phyloP scores from a whole-genome alignment of 1,140 invertebrate species.

The Ostrea edulis region DNA sequence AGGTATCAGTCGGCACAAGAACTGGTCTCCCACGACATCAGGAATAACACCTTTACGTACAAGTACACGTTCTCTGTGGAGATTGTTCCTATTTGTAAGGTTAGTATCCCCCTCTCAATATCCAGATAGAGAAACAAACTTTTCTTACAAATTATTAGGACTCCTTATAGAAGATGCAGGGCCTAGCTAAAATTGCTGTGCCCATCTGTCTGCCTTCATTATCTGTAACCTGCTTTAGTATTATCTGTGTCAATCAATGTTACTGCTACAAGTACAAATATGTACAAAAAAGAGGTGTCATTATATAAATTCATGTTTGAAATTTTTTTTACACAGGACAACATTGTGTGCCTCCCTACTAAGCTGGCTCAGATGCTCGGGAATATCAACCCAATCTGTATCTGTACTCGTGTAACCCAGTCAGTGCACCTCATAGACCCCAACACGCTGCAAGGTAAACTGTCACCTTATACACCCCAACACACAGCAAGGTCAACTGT shows the following conservation, averaged over 20 bases:
- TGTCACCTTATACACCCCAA: not conserved
- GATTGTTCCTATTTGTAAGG: conserved; percentile 97
- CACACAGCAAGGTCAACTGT: not conserved
- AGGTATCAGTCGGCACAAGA: conserved; percentile 95
- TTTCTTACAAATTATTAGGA: no score
- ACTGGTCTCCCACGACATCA: conserved; percentile 97
- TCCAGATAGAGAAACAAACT: no score
- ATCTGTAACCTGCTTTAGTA: no score
- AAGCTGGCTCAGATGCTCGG: conserved; percentile 93
- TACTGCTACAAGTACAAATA: not conserved
- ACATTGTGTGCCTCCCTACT: conserved; percentile 91
- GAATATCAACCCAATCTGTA: conserved; percentile 94
- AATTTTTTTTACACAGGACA: conserved; percentile 83
- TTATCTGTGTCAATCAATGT: no score
- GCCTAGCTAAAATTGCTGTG: no score
- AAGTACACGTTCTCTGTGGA: conserved; percentile 92
- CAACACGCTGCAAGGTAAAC: conserved; percentile 90
- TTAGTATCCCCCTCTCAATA: conserved; percentile 58
- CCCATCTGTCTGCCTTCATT: no score
- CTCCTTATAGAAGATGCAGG: no score
- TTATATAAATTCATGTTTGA: not conserved
- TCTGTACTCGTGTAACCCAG: conserved; percentile 94
- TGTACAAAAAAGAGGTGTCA: not conserved
- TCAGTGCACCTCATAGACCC: conserved; percentile 96
- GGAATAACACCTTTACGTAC: conserved; percentile 98